Conservation (phyloP, 2,113 vertebrate species). For the Tetrao urogallus region DNA sequence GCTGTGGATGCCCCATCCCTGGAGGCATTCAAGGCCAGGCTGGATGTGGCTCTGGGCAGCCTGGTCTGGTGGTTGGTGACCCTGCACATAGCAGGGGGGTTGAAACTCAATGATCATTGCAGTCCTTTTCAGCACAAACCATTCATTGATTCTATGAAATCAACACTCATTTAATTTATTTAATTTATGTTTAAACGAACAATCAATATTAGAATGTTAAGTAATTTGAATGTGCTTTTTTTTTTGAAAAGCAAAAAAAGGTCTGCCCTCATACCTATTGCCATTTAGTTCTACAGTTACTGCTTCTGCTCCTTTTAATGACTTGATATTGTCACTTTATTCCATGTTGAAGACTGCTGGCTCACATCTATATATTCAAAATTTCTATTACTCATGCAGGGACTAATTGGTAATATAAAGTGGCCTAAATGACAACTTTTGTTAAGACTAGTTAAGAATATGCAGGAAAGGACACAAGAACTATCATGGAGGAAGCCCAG, state of each 20-base stretch:
- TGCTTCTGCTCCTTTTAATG: constrained; percentile 1
- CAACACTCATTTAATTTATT: constrained; percentile 35
- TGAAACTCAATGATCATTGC: too few relatives aligned
- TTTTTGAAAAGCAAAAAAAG: constrained; percentile 2
- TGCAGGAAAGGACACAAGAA: not conserved
- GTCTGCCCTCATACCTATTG: constrained; percentile 53
- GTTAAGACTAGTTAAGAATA: not conserved
- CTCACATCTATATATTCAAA: constrained; percentile 32
- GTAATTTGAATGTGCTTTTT: not conserved
- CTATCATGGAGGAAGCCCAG: not conserved
- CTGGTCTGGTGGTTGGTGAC: too few relatives aligned
- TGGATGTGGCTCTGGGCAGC: too few relatives aligned
- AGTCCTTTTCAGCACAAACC: too few relatives aligned
- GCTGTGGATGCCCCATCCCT: too few relatives aligned
- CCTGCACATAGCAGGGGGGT: too few relatives aligned
- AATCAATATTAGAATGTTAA: constrained; percentile 41
- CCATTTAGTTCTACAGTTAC: constrained; percentile 46
- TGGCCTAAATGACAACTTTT: not conserved
- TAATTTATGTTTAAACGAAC: not conserved
- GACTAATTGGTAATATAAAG: not conserved
- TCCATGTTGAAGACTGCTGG: constrained; percentile 51
- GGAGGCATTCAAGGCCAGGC: too few relatives aligned
- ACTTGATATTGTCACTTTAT: constrained; percentile 4
- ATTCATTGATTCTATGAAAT: not conserved
- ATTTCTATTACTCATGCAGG: not conserved